Percentiles rank a stretch among this genome's conserved stretches.
These are phyloP conservation scores for Axinella damicornis DNA, from an alignment of 37 sponge, comb jelly and placozoan species.

Conservation along the genomic window DNA sequence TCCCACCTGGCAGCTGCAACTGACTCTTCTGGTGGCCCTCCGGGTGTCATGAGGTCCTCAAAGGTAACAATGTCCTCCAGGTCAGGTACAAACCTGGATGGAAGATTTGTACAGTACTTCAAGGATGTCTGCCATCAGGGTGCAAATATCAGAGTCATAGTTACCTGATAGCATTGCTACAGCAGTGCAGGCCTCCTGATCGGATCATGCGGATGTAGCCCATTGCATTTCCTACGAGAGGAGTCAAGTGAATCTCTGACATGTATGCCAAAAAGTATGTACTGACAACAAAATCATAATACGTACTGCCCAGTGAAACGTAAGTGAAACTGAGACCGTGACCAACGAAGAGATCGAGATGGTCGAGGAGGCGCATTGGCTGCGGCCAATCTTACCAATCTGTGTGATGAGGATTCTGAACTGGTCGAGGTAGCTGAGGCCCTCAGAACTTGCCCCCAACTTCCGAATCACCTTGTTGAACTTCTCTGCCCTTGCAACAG, in stretches of 20 bases:
- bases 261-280: too few species aligned
- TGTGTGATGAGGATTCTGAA: conserved; percentile 94
- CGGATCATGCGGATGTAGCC: conserved; percentile 99
- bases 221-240: conserved; percentile 94
- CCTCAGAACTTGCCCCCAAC: conserved; percentile 89
- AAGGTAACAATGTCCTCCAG: conserved; percentile 94
- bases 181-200: conserved; percentile 96
- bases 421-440: conserved; percentile 95
- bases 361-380: too few species aligned
- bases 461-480: conserved; percentile 94
- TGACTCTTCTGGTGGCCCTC: conserved; percentile 68
- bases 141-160: background rate
- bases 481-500: conserved; percentile 92
- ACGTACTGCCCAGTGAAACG: too few species aligned
- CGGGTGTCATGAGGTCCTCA: conserved; percentile 76
- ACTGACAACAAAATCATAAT: too few species aligned
- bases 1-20: conserved; percentile 54
- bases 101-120: too few species aligned
- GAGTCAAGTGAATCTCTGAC: too few species aligned
- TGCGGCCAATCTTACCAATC: conserved; percentile 86
- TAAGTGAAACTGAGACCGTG: too few species aligned
- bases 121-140: background rate
- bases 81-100: conserved; percentile 95
- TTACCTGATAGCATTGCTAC: conserved; percentile 93
- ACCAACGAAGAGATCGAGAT: too few species aligned